Percentiles rank a stretch among this genome's conserved stretches.
phyloP scores from a whole-genome alignment of 2,797 vertebrate species.

The Muscicapa comitata region DNA sequence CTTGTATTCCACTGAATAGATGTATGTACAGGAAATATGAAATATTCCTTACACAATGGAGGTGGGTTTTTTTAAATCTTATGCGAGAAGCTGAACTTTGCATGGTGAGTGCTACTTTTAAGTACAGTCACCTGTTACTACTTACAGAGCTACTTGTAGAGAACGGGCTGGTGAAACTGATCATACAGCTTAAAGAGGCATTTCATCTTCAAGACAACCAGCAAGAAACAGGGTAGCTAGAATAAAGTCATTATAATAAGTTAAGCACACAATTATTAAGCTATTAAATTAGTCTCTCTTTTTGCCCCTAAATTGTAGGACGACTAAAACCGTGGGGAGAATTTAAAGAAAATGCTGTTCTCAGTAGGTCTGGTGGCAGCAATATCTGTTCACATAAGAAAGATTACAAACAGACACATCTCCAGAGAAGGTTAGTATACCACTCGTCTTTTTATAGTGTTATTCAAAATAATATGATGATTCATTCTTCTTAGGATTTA shows the following conservation, averaged over 20 bases:
- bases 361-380: constrained; percentile 56
- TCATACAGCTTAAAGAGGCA: background rate
- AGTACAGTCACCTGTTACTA: background rate
- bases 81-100: background rate
- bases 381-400: constrained; percentile 73
- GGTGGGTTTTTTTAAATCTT: background rate
- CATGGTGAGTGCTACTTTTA: background rate
- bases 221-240: background rate
- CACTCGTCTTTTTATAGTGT: background rate
- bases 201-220: background rate
- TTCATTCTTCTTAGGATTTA: background rate
- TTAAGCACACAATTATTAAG: background rate
- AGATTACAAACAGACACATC: constrained; percentile 84
- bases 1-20: background rate
- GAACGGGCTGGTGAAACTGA: background rate
- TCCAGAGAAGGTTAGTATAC: constrained; percentile 81
- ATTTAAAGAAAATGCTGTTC: constrained; percentile 75
- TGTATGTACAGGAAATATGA: background rate
- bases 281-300: background rate
- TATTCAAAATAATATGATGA: background rate
- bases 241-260: background rate
- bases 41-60: background rate
- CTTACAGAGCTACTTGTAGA: background rate
- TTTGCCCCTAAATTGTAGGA: constrained; percentile 72
- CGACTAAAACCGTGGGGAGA: constrained; percentile 88